These are phyloP conservation scores for Hylyphantes graminicola DNA, from an alignment of 1,140 invertebrate genomes.

Conservation along the genomic window DNA sequence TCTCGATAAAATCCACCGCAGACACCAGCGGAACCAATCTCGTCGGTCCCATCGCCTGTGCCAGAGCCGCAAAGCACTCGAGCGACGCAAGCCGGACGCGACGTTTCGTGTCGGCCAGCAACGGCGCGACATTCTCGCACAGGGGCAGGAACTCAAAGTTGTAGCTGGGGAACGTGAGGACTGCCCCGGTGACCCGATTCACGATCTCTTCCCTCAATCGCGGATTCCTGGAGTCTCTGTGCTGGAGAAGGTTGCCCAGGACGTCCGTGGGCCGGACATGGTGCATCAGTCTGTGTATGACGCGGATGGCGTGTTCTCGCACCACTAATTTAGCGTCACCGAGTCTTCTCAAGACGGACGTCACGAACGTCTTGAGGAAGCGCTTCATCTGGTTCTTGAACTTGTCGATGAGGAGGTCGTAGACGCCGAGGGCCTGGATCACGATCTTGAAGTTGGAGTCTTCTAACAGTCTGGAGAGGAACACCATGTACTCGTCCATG, in stretches of 20 bases:
- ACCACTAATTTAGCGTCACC: conserved; percentile 72
- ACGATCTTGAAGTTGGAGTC: conserved; percentile 58
- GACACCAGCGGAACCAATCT: conserved; percentile 66
- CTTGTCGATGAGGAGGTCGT: conserved; percentile 57
- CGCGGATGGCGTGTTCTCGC: conserved; percentile 69
- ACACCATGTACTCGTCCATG: conserved; percentile 55
- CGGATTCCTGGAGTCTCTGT: conserved; percentile 75
- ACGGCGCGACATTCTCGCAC: conserved; percentile 71
- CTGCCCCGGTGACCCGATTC: conserved; percentile 80
- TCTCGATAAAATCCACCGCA: conserved; percentile 68
- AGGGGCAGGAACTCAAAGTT: conserved; percentile 79
- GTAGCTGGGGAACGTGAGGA: conserved; percentile 83
- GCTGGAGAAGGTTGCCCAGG: conserved; percentile 74
- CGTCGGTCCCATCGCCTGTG: conserved; percentile 76
- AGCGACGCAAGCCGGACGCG: conserved; percentile 81
- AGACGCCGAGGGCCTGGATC: conserved; percentile 50
- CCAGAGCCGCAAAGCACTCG: conserved; percentile 82
- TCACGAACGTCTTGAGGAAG: conserved; percentile 56
- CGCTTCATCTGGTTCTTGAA: conserved; percentile 52
- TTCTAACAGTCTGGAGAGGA: conserved; percentile 51
- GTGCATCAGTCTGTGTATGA: conserved; percentile 77
- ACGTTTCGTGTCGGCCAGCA: conserved; percentile 77
- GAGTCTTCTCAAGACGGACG: conserved; percentile 35
- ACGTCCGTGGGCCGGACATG: conserved; percentile 74
- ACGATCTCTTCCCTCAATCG: conserved; percentile 82